Conservation (phyloP, 2,888 invertebrate genomes). For the Tinea pellionella region DNA sequence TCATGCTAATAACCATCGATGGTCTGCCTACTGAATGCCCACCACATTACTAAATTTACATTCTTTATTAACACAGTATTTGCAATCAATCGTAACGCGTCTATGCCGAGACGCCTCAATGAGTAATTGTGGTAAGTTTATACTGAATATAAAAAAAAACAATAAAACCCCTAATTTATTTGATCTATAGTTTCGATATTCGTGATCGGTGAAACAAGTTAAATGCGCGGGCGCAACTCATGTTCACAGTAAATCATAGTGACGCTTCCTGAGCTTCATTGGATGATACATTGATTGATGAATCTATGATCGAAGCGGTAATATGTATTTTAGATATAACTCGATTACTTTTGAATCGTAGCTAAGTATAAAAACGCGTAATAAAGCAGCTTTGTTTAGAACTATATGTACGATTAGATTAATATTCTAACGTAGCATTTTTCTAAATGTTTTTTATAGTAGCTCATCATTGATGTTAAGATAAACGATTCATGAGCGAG, state of each 20-base stretch:
- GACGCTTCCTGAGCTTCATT: conserved; percentile 59
- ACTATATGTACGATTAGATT: not conserved
- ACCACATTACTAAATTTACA: too few species aligned
- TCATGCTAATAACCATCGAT: too few species aligned
- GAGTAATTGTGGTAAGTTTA: too few species aligned
- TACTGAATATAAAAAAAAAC: not conserved
- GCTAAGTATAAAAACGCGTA: not conserved
- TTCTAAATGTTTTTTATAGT: not conserved
- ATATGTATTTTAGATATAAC: not conserved
- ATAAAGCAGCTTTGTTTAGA: not conserved
- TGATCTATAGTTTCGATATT: not conserved
- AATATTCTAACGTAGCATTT: not conserved
- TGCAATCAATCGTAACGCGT: too few species aligned
- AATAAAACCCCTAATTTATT: not conserved
- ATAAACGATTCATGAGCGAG: too few species aligned
- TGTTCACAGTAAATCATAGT: conserved; percentile 46
- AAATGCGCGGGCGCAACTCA: conserved; percentile 27
- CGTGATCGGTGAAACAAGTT: conserved; percentile 2
- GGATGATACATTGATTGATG: conserved; percentile 53
- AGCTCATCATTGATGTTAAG: too few species aligned
- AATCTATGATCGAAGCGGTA: conserved; percentile 14
- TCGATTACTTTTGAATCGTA: not conserved
- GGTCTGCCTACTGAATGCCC: too few species aligned
- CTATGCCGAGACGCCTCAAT: too few species aligned
- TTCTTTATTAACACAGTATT: too few species aligned